Percentiles rank a stretch among this genome's conserved stretches.
These are phyloP conservation scores for Brachionus rotundiformis DNA, from an alignment of 1,140 invertebrate genomes.

Conservation along the genomic window DNA sequence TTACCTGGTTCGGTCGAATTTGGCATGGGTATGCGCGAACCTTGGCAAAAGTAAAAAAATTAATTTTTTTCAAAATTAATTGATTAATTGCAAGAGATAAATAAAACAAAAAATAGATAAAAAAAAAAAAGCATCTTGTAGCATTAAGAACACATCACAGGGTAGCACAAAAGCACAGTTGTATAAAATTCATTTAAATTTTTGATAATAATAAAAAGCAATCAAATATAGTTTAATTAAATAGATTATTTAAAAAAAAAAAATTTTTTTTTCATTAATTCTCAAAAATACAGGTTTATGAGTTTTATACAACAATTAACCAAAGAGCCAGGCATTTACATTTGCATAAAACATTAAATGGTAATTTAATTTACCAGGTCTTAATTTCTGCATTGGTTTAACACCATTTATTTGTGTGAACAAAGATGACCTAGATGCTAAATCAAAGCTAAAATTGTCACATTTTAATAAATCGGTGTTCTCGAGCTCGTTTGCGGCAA, in stretches of 20 bases:
- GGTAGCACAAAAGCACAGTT: too few species aligned
- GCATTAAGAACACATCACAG: background rate
- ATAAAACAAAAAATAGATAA: too few species aligned
- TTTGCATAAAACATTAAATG: background rate
- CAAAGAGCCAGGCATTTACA: background rate
- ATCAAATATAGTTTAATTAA: too few species aligned
- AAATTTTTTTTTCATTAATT: too few species aligned
- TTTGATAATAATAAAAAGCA: too few species aligned
- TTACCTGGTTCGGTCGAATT: background rate
- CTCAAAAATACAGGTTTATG: too few species aligned
- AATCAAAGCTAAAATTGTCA: conserved; percentile 5
- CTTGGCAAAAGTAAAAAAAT: background rate
- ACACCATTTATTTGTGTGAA: conserved; percentile 69
- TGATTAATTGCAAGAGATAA: too few species aligned
- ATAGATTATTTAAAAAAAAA: too few species aligned
- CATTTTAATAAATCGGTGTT: conserved; percentile 40
- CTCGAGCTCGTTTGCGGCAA: conserved; percentile 30
- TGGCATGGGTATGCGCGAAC: conserved; percentile 25
- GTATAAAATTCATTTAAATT: too few species aligned
- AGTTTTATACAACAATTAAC: background rate
- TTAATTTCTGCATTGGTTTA: conserved; percentile 40
- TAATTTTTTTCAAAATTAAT: background rate
- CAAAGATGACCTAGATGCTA: conserved; percentile 17
- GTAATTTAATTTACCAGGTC: conserved; percentile 39
- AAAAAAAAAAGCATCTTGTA: background rate